Base-by-base conservation (phyloP, 2,888 invertebrate genomes). In the Hydroisotoma schaefferi region DNA sequence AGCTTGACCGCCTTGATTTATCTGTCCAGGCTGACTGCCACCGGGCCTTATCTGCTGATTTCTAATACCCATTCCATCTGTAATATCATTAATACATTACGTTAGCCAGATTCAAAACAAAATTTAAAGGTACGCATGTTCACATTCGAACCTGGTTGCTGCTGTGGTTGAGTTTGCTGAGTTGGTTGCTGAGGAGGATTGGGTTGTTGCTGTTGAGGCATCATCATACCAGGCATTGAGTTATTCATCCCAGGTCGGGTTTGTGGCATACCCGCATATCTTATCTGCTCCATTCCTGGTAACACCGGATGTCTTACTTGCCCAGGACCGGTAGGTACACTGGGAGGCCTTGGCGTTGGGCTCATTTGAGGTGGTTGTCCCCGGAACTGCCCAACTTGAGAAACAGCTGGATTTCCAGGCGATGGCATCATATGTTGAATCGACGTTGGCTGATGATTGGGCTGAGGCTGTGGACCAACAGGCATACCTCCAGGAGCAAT, bases 401-500 rank as follows among this genome's bases (percentile, higher is more conserved):
- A 57, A 55, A 65, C 70, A 54, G 73, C 63, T 20, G 72, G 73
- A 52, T 61, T 63, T 22, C 71, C 73, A 44, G 73, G 71, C 25
- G 69, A 68, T 47, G 82, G 76, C 65, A 82, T 82, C 76, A 81
- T 80, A 28, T 64, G 62, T 5, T 83, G 83, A 2, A 83, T 83
- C n/a, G 82, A 81, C 15, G 58, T 73, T 12, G 62, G 56, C 33
- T 69, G 67, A 43, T 71, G 67, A 28, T 65, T 68, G 33, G 67
- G 71, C 37, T 72, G 73, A 22, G 65, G 65, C 53, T 71, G 73
- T 26, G 64, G 71, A 23, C 56, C 53, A 26, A 71, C 70, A 29
- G 66, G 70, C 2, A 73, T 68, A 67, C 75, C 57, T 37, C 87
- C 86, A 56, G 81, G 81, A 6, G 83, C 83, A 78, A 91, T 90